A percentile compares a stretch with the other conserved stretches of the same genome.
Conservation (phyloP, 2,797 vertebrate species). For the Astyanax mexicanus region DNA sequence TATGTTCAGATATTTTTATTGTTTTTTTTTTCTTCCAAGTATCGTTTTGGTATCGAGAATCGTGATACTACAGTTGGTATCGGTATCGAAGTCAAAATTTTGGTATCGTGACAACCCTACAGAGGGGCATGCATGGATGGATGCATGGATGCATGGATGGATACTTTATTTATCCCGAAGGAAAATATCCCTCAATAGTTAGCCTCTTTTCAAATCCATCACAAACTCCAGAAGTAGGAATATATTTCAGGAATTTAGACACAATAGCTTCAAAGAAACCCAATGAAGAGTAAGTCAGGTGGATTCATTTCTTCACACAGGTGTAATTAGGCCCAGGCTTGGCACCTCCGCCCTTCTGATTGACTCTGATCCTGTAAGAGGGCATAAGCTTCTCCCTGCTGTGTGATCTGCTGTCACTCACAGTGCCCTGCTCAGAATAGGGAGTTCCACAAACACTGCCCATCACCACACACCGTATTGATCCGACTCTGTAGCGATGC, state of each 20-base stretch:
- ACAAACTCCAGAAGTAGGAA: not conserved
- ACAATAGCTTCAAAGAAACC: not conserved
- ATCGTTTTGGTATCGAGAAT: too few species aligned
- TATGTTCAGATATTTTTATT: too few species aligned
- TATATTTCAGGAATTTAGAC: not conserved
- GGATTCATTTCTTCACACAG: not conserved
- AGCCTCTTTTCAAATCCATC: not conserved
- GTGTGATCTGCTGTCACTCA: constrained; percentile 33
- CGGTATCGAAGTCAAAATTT: too few species aligned
- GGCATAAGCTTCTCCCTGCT: constrained; percentile 7
- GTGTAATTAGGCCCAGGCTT: not conserved
- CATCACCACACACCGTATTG: constrained; percentile 42
- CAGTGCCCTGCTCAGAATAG: constrained; percentile 12
- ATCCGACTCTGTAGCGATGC: constrained; percentile 26
- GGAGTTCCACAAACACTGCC: not conserved
- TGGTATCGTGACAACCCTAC: too few species aligned
- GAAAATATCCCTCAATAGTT: not conserved
- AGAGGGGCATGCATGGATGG: too few species aligned
- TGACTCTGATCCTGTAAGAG: constrained; percentile 16
- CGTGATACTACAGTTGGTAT: too few species aligned
- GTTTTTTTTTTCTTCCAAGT: too few species aligned
- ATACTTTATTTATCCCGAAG: too few species aligned
- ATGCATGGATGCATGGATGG: too few species aligned
- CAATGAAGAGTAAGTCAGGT: not conserved
- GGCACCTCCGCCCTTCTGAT: not conserved